Base-by-base conservation (phyloP, 2,888 invertebrate genomes). In the Hypsopygia costalis region DNA sequence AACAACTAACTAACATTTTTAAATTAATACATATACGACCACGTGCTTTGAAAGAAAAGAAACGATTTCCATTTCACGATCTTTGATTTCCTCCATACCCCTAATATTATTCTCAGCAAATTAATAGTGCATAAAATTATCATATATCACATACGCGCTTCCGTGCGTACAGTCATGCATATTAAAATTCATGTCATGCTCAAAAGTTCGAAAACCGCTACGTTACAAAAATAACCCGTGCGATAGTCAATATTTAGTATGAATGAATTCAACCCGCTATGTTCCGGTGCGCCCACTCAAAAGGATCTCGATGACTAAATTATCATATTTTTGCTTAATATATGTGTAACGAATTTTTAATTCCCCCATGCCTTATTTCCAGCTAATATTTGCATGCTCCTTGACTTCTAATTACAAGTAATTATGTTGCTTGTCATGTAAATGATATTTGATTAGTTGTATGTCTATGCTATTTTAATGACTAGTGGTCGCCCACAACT, bases 261-360 rank as follows among this genome's bases (percentile, higher is more conserved):
- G 38, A 51, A 43, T 45, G 38, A 51, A 51, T 43, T 39, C 41
- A 44, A 46, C 50, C 69, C 61, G 69, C 58, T 66, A 71, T 63
- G 70, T 81, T 79, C 82, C 82, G 81, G 76, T 70, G 20, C 16
- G 4, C 20, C 47, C 59, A 56, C 69, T 58, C 61, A 62, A 70
- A 71, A 49, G 60, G 49, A 52, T 35, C 38, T 36, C 49, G 45
- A 51, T 44, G 56, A 53, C 62, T 56, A 63, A 60, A 75, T 76
- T 70, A 69, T 65, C 67, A 71, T 72, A 71, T 63, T 64, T 72
- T 71, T 61, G 71, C 59, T 49, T 80, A 75, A 74, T 73, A 68
- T 64, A 63, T 66, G 60, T 65, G 63, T 76, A 73, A 77, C 60
- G 63, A 62, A 60, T 58, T 66, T 71, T 62, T 68, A 71, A 74